phyloP scores from a whole-genome alignment of 2,797 vertebrate species.

The Eulemur albifrons region DNA sequence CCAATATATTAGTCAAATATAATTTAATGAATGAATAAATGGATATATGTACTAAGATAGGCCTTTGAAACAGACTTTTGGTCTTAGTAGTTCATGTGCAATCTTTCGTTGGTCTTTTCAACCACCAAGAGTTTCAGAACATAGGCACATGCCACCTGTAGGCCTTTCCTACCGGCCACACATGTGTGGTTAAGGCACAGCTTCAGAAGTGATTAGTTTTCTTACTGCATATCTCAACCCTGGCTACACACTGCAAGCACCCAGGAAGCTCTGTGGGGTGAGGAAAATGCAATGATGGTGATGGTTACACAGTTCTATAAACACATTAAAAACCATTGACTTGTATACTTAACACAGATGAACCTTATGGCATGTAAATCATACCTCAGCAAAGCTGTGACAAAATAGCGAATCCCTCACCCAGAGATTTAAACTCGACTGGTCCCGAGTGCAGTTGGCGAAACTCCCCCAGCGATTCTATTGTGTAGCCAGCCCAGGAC shows the following conservation, averaged over 20 bases:
- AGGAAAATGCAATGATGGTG: background rate
- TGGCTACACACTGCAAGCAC: background rate
- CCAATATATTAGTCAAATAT: background rate
- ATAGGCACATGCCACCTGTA: fast-evolving
- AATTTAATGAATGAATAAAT: no score
- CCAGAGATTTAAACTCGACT: background rate
- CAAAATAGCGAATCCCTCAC: background rate
- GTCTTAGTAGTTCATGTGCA: background rate
- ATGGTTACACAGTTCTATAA: no score
- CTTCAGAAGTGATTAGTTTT: background rate
- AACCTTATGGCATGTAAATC: background rate
- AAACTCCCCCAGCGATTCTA: background rate
- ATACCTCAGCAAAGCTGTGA: background rate
- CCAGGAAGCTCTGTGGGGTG: background rate
- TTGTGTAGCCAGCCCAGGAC: background rate
- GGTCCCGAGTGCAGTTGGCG: background rate
- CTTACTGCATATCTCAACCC: background rate
- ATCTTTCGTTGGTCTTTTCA: background rate
- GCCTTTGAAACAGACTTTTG: background rate
- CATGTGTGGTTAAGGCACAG: fast-evolving
- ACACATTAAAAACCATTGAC: background rate
- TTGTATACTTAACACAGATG: background rate
- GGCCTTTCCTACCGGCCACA: background rate
- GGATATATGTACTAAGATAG: background rate
- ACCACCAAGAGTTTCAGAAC: background rate